Evolutionary conservation across 2,888 invertebrate genomes (phyloP).

Genomic region (Parnassius orleans): DNA sequence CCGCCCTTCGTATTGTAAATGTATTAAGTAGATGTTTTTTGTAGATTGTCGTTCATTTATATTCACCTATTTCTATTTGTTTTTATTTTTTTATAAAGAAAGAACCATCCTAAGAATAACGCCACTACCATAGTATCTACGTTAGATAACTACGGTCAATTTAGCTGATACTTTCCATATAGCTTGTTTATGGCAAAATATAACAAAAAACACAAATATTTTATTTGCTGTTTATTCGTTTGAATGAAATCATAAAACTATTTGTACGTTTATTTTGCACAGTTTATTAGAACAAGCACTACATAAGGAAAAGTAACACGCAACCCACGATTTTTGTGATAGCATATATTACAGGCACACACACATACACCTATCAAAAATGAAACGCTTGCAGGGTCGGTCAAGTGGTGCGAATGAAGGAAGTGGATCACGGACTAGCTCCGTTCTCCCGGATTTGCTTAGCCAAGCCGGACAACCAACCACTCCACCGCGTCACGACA

Average conservation of each 20-base stretch:
- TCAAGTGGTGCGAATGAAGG: slow-evolving; percentile 77
- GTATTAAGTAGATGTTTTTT: too few relatives aligned
- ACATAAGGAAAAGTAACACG: background rate
- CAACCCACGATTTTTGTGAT: background rate
- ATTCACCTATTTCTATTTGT: too few relatives aligned
- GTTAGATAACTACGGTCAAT: too few relatives aligned
- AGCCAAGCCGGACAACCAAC: slow-evolving; percentile 93
- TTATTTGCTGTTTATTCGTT: background rate
- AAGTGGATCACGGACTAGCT: slow-evolving; percentile 91
- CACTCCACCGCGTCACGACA: slow-evolving; percentile 94
- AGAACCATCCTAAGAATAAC: too few relatives aligned
- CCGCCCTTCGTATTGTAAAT: too few relatives aligned
- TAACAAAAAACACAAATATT: too few relatives aligned
- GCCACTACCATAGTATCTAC: too few relatives aligned
- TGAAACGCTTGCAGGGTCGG: slow-evolving; percentile 52
- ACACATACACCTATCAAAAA: background rate
- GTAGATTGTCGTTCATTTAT: too few relatives aligned
- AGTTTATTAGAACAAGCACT: slow-evolving; percentile 16
- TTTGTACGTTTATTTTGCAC: slow-evolving; percentile 1
- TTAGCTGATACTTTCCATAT: background rate
- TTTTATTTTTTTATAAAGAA: too few relatives aligned
- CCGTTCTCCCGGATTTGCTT: slow-evolving; percentile 96
- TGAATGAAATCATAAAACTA: background rate
- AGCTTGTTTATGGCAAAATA: background rate
- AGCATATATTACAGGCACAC: background rate